A percentile compares a stretch with the other conserved stretches of the same genome.
Evolutionary conservation across 2,888 invertebrate genomes (phyloP).

Genomic region (Neoscelio sp.): DNA sequence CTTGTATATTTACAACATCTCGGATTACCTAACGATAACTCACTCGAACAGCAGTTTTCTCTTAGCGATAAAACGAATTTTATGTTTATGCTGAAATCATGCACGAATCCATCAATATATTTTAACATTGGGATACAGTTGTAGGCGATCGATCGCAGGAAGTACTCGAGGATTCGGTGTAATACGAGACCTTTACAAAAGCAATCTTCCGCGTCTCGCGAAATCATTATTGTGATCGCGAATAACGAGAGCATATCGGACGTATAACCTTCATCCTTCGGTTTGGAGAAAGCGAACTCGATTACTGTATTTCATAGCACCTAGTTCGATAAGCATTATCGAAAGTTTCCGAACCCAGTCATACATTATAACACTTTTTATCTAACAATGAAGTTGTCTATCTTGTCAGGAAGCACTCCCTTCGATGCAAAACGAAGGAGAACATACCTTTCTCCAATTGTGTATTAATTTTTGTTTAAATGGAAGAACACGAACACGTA

Average conservation of each 20-base stretch:
- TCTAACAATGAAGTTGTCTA: constrained; percentile 36
- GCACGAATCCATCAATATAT: constrained; percentile 17
- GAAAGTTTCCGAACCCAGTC: constrained; percentile 38
- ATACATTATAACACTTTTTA: constrained; percentile 16
- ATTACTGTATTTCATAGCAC: constrained; percentile 37
- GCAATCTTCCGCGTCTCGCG: constrained; percentile 39
- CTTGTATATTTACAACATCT: too few relatives aligned
- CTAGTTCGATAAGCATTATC: constrained; percentile 48
- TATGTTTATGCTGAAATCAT: constrained; percentile 20
- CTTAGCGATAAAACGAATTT: constrained; percentile 30
- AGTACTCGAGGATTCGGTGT: constrained; percentile 14
- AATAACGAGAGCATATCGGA: constrained; percentile 41
- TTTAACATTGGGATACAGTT: constrained; percentile 14
- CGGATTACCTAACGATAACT: constrained; percentile 18
- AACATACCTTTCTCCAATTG: constrained; percentile 27
- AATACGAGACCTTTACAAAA: constrained; percentile 11
- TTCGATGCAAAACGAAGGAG: not conserved
- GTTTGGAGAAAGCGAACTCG: constrained; percentile 47
- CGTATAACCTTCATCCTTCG: constrained; percentile 42
- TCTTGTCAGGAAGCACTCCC: constrained; percentile 13
- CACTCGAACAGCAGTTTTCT: constrained; percentile 6
- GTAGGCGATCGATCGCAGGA: constrained; percentile 28
- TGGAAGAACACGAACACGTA: too few relatives aligned
- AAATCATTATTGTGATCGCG: constrained; percentile 49
- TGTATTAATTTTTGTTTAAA: constrained; percentile 12